Evolutionary conservation across 2,113 vertebrate species (phyloP).

Genomic region (Irena cyanogastra): DNA sequence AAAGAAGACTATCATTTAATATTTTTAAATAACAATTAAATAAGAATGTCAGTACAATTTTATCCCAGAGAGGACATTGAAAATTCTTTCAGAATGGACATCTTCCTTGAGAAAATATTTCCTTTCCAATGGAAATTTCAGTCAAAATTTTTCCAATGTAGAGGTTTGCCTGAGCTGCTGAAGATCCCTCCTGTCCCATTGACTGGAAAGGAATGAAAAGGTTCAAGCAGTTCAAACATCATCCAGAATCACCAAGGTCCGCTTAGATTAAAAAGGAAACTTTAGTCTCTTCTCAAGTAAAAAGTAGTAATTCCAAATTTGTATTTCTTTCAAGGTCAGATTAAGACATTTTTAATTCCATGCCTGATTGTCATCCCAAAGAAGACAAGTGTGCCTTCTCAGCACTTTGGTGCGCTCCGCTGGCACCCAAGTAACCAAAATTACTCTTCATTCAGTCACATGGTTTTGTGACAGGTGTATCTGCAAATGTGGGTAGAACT

Average conservation of each 20-base stretch:
- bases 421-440: not conserved
- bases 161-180: not conserved
- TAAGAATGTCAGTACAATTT: not conserved
- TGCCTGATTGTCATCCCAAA: not conserved
- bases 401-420: not conserved
- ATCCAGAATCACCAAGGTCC: not conserved
- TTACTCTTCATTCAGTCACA: not conserved
- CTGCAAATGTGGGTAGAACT: not conserved
- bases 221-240: not conserved
- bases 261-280: not conserved
- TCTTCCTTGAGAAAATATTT: not conserved
- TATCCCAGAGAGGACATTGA: not conserved
- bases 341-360: not conserved
- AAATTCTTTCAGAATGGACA: not conserved
- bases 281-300: not conserved
- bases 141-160: not conserved
- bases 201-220: not conserved
- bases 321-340: not conserved
- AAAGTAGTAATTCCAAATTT: not conserved
- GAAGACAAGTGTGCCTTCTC: not conserved
- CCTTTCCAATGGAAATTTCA: not conserved
- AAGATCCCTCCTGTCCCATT: accelerated
- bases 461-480: not conserved
- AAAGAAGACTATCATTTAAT: not conserved
- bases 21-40: not conserved